These are phyloP conservation scores for Pseudoatta argentina DNA, from an alignment of 1,140 invertebrate genomes.

Conservation along the genomic window DNA sequence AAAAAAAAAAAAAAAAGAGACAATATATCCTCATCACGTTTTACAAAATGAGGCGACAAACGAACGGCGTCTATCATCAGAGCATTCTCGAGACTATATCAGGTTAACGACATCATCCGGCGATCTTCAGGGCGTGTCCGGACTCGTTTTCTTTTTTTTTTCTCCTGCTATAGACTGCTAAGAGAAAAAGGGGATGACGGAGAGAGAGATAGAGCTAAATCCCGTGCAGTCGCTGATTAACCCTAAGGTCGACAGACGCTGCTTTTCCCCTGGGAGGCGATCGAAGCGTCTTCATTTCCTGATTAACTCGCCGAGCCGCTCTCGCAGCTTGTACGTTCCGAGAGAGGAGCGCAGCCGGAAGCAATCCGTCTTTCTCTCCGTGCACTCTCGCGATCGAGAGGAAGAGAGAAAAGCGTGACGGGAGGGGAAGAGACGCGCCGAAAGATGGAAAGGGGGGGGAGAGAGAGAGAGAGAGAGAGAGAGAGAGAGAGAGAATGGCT, in stretches of 20 bases:
- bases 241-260: conserved; percentile 65
- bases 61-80: not conserved
- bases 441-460: not conserved
- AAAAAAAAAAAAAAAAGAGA: not conserved
- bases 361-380: conserved; percentile 77
- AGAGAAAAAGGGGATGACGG: conserved; percentile 8
- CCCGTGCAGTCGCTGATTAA: conserved; percentile 66
- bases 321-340: conserved; percentile 40
- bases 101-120: conserved; percentile 58
- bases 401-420: not conserved
- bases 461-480: too few species aligned
- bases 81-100: conserved; percentile 34
- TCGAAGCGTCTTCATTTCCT: conserved; percentile 76
- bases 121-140: conserved; percentile 34
- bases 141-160: conserved; percentile 56
- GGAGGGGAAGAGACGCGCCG: not conserved
- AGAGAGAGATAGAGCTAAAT: conserved; percentile 46
- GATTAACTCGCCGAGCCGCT: conserved; percentile 63
- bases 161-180: conserved; percentile 1
- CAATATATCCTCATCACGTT: not conserved
- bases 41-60: conserved; percentile 32
- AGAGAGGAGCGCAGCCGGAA: conserved; percentile 70
- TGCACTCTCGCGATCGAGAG: conserved; percentile 61
- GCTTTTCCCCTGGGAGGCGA: conserved; percentile 66
- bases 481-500: conserved; percentile 29